Percentiles rank a stretch among this genome's conserved stretches.
Evolutionary conservation across 2,113 vertebrate species (phyloP).

Genomic region (Sturnus vulgaris): DNA sequence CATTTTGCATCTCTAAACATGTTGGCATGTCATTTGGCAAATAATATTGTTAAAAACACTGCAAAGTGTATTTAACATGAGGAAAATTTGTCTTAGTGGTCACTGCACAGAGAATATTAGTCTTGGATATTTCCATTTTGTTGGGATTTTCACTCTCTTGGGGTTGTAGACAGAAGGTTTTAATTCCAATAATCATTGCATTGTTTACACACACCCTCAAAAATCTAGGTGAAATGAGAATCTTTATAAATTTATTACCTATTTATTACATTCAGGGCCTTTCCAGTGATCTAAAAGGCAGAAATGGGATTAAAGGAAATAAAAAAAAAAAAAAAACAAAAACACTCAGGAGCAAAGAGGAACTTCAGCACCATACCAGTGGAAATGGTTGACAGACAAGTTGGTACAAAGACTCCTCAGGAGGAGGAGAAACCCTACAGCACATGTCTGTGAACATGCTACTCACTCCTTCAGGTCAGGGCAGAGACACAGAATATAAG

Average conservation of each 20-base stretch:
- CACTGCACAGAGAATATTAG: background rate
- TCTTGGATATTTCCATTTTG: background rate
- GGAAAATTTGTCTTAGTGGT: background rate
- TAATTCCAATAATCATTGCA: background rate
- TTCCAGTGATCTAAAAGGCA: background rate
- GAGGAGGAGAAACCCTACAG: background rate
- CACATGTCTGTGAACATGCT: background rate
- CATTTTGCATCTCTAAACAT: background rate
- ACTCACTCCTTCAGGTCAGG: background rate
- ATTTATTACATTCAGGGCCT: background rate
- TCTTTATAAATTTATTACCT: background rate
- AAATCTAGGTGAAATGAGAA: background rate
- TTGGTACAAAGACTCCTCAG: background rate
- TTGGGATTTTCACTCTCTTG: background rate
- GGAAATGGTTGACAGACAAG: background rate
- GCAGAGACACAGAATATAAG: background rate
- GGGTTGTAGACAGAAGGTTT: background rate
- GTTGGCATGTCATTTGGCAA: background rate
- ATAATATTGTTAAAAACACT: background rate
- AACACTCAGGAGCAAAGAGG: background rate
- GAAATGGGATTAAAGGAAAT: background rate
- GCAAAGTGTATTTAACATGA: background rate
- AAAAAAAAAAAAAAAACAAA: fast-evolving
- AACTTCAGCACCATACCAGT: background rate
- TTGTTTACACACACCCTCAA: background rate